Percentiles rank a stretch among this genome's conserved stretches.
Evolutionary conservation across 2,113 vertebrate species (phyloP).

Genomic region (Pomatorhinus ruficollis): DNA sequence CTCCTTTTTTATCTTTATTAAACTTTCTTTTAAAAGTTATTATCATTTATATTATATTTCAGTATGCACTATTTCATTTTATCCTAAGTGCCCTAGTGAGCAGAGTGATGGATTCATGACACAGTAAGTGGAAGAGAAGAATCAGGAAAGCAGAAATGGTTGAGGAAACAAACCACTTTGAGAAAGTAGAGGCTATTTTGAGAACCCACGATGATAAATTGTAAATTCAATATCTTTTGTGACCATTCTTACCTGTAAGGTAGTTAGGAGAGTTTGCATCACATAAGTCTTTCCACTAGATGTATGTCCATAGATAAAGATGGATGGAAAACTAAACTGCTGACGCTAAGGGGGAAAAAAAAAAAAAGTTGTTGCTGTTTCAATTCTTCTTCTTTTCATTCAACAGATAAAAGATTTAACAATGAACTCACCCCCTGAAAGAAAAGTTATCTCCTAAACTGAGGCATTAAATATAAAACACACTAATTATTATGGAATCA

Average conservation of each 20-base stretch:
- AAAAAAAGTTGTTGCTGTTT: neutral
- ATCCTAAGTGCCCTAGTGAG: neutral
- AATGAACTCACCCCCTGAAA: neutral
- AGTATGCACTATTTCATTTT: neutral
- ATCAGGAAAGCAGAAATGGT: neutral
- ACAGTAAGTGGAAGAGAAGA: neutral
- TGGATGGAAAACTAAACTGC: constrained; percentile 88
- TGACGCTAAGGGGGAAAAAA: constrained; percentile 69
- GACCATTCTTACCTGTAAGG: constrained; percentile 84
- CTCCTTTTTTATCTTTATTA: neutral
- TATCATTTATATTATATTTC: neutral
- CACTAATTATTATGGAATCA: neutral
- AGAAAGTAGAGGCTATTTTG: neutral
- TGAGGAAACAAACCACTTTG: neutral
- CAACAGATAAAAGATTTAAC: neutral
- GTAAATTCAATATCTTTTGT: neutral
- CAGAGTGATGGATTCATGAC: neutral
- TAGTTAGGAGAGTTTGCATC: constrained; percentile 82
- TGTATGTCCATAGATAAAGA: constrained; percentile 95
- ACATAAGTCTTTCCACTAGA: constrained; percentile 95
- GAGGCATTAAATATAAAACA: neutral
- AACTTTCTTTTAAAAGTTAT: neutral
- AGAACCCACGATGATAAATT: neutral
- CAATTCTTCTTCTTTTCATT: neutral
- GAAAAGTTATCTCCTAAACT: neutral